phyloP scores from a whole-genome alignment of 2,797 vertebrate species.

The Coregonus suidteri region DNA sequence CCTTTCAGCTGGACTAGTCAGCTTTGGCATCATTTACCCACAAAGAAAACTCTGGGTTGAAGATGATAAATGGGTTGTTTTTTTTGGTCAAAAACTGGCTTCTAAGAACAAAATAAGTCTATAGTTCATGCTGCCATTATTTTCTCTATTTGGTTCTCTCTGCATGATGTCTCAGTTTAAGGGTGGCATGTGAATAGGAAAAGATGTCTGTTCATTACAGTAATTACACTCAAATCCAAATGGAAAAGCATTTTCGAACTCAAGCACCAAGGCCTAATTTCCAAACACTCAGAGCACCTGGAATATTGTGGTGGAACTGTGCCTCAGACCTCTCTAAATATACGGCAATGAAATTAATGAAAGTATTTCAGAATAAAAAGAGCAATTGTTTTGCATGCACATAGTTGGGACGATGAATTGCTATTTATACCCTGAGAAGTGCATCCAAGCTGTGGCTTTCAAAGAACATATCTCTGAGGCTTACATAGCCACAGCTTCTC shows the following conservation, averaged over 20 bases:
- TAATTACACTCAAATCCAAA: no score
- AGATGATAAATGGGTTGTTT: not conserved
- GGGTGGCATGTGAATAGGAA: no score
- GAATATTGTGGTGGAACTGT: no score
- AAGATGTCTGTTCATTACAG: no score
- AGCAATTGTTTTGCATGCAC: not conserved
- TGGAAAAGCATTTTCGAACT: no score
- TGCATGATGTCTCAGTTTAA: no score
- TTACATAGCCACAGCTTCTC: not conserved
- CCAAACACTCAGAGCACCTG: no score
- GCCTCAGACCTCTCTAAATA: not conserved
- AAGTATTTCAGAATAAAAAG: not conserved
- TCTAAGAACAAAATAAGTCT: no score
- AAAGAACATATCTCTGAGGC: not conserved
- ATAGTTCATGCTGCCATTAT: no score
- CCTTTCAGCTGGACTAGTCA: conserved; percentile 4
- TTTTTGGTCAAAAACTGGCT: not conserved
- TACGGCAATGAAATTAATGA: not conserved
- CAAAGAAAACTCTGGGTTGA: conserved; percentile 3
- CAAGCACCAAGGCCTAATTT: no score
- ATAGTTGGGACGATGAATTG: not conserved
- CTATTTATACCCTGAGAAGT: not conserved
- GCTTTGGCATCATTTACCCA: conserved; percentile 8
- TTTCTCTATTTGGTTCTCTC: no score
- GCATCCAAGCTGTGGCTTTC: not conserved